A percentile compares a stretch with the other conserved stretches of the same genome.
These are phyloP conservation scores for Tiliacea aurago DNA, from an alignment of 2,888 invertebrate genomes.

Conservation along the genomic window DNA sequence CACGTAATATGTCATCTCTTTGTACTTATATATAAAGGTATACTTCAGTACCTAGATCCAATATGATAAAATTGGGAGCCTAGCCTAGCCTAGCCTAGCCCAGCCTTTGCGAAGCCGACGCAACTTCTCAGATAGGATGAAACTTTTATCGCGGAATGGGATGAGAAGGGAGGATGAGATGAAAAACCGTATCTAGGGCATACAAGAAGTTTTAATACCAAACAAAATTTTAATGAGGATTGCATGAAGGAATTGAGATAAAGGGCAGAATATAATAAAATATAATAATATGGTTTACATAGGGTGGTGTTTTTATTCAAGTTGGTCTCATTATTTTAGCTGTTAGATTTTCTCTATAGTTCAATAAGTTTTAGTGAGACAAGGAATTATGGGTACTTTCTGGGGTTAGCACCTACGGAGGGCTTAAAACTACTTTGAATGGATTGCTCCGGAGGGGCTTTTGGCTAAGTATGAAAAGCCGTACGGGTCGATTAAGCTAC, in stretches of 20 bases:
- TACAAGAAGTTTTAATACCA: constrained; percentile 28
- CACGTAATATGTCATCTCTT: not conserved
- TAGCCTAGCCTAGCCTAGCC: too few relatives aligned
- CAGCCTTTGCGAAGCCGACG: constrained; percentile 10
- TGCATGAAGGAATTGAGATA: constrained; percentile 1
- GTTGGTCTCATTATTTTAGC: not conserved
- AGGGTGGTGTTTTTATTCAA: not conserved
- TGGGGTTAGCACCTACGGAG: not conserved
- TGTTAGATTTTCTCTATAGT: not conserved
- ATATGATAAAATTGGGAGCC: constrained; percentile 33
- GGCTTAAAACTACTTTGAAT: not conserved
- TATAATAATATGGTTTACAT: too few relatives aligned
- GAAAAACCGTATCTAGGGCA: constrained; percentile 27
- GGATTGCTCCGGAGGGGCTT: not conserved
- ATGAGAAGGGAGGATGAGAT: not conserved
- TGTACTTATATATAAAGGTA: not conserved
- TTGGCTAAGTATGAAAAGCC: too few relatives aligned
- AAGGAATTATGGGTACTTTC: not conserved
- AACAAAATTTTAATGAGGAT: constrained; percentile 26
- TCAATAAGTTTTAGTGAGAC: not conserved
- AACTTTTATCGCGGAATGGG: constrained; percentile 31
- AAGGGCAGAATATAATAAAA: not conserved
- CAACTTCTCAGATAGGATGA: constrained; percentile 30
- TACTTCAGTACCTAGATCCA: constrained; percentile 14
- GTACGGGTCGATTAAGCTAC: too few relatives aligned